Evolutionary conservation across 1,140 invertebrate genomes (phyloP).

Genomic region (Panonychus citri): DNA sequence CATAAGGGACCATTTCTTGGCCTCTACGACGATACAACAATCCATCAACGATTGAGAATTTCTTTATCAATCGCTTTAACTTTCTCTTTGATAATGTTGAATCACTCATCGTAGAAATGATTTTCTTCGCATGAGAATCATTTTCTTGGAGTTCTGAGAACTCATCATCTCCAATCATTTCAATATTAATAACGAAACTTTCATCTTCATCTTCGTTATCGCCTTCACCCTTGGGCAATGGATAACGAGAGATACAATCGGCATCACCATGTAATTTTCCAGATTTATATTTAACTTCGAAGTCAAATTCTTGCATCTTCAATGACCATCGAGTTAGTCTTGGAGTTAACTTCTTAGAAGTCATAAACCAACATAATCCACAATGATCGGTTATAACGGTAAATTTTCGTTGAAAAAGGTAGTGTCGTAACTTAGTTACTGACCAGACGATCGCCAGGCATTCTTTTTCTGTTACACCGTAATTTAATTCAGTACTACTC

Average conservation of each 20-base stretch:
- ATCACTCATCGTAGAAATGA: background rate
- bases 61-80: background rate
- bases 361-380: slow-evolving; percentile 24
- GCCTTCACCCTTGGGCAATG: background rate
- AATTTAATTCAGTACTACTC: slow-evolving; percentile 23
- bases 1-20: background rate
- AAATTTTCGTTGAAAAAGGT: slow-evolving; percentile 27
- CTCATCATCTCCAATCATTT: background rate
- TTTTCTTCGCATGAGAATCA: background rate
- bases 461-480: slow-evolving; percentile 26
- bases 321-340: slow-evolving; percentile 27
- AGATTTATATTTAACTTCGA: slow-evolving; percentile 4
- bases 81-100: background rate
- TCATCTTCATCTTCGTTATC: background rate
- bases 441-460: slow-evolving; percentile 27
- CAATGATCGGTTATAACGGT: slow-evolving; percentile 28
- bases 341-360: slow-evolving; percentile 21
- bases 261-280: slow-evolving; percentile 5
- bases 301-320: slow-evolving; percentile 19
- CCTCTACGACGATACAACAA: background rate
- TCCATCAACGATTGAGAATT: background rate
- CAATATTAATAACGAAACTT: background rate
- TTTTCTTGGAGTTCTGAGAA: background rate
- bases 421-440: slow-evolving; percentile 25
- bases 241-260: background rate